Base-by-base conservation (phyloP, 2,113 vertebrate species). In the Potamarius usumacintae region DNA sequence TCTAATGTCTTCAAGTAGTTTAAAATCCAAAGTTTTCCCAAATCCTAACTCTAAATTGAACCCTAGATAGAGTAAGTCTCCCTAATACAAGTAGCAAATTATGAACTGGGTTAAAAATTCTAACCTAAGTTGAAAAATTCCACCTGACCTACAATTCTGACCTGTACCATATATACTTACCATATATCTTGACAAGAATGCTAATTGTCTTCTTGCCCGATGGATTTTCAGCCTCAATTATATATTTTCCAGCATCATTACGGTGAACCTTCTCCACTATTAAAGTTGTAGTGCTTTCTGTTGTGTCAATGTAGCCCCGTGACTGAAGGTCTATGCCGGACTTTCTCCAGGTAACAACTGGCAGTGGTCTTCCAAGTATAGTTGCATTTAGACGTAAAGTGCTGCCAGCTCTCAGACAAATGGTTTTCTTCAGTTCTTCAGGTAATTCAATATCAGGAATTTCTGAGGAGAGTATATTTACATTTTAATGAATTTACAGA, bases 211-310 rank as follows among this genome's bases (percentile, higher is more conserved):
- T 99, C 93, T 99, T 99, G 91, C 98, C 98, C 88, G 97, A 99
- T 83, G 97, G 98, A 91, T 99, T 99, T 94, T 99, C 98, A 20
- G 97, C 98, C 92, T 99, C 98, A 88, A 99, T 94, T 55, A 96
- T 74, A 10, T 99, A 99, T 95, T 99, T 99, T 89, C 98, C 98
- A 90, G 97, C 97, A 34, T 99, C 98, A 0, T 99, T 99, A 20
- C 98, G 97, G 91, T 96, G 95, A 27, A 98, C 97, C 93, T 99
- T 99, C 90, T 99, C 98, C 90, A 99, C 93, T 22, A 96, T 94
- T 86, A 99, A 96, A 55, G 94, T 92, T 82, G 97, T 97, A 89
- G 97, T 97, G 91, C 95, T 97, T 58, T 99, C 97, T 1, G 98
- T 99, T 88, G 94, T 97, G 89, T 99, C 98, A 86, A 98, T 99